A percentile compares a stretch with the other conserved stretches of the same genome.
Conservation (phyloP, 2,113 vertebrate species). For the Electrona antarctica region DNA sequence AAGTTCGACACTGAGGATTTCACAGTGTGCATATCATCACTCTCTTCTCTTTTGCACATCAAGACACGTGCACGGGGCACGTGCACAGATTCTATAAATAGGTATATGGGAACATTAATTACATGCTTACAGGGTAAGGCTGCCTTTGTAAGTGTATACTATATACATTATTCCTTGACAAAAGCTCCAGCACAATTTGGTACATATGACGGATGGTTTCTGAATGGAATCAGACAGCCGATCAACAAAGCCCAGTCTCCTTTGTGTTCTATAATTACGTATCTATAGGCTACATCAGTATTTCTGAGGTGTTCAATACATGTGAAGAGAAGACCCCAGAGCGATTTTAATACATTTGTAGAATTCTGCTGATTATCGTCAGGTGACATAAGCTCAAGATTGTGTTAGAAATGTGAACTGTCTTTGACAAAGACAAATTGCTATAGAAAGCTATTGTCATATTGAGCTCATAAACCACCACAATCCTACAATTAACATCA, state of each 20-base stretch:
- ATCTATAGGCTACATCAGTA: neutral
- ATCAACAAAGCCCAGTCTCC: constrained; percentile 13
- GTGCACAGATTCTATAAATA: constrained; percentile 67
- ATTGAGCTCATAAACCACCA: too few relatives aligned
- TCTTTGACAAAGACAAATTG: too few relatives aligned
- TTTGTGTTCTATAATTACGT: constrained; percentile 12
- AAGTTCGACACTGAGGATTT: too few relatives aligned
- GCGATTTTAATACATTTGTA: neutral
- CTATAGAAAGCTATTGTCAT: too few relatives aligned
- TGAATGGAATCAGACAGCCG: constrained; percentile 21
- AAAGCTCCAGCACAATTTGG: constrained; percentile 29
- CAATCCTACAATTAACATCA: too few relatives aligned
- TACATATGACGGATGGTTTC: constrained; percentile 14
- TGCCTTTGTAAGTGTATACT: constrained; percentile 44
- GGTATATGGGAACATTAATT: constrained; percentile 67
- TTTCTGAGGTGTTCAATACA: neutral
- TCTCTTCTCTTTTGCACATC: constrained; percentile 26
- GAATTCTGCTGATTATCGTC: neutral
- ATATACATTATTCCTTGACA: constrained; percentile 52
- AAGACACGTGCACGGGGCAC: constrained; percentile 17
- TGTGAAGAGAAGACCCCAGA: neutral
- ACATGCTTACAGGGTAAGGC: constrained; percentile 57
- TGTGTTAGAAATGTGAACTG: neutral
- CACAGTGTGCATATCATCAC: constrained; percentile 7
- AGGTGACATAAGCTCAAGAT: neutral